Percentiles rank a stretch among this genome's conserved stretches.
Evolutionary conservation across 1,140 invertebrate species (phyloP).

Genomic region (Drosophila trapezifrons): DNA sequence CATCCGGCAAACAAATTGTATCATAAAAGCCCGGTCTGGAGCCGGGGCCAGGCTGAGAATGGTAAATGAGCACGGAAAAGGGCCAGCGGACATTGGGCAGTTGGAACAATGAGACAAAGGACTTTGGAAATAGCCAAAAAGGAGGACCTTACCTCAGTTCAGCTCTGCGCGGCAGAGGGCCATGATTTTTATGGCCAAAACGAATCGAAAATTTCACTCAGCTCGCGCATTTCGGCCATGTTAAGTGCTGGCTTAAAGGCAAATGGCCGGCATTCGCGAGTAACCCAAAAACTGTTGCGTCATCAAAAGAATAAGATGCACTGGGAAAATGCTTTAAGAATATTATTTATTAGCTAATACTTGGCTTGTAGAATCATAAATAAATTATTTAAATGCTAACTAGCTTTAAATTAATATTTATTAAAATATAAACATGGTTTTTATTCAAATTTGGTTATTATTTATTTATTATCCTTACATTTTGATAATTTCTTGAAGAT

Average conservation of each 20-base stretch:
- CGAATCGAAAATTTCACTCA: slow-evolving; percentile 78
- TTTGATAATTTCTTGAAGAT: background rate
- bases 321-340: background rate
- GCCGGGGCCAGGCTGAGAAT: slow-evolving; percentile 44
- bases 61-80: slow-evolving; percentile 63
- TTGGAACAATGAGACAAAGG: slow-evolving; percentile 64
- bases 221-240: slow-evolving; percentile 63
- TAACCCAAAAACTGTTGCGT: slow-evolving; percentile 49
- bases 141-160: slow-evolving; percentile 45
- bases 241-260: slow-evolving; percentile 57
- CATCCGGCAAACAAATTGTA: slow-evolving; percentile 72
- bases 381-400: background rate
- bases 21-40: slow-evolving; percentile 53
- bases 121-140: slow-evolving; percentile 51
- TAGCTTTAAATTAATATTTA: background rate
- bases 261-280: slow-evolving; percentile 34
- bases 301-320: slow-evolving; percentile 58
- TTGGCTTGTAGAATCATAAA: background rate
- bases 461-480: too few species aligned
- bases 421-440: background rate
- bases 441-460: background rate
- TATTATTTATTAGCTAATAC: too few species aligned
- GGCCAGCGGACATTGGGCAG: slow-evolving; percentile 28
- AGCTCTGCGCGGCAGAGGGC: slow-evolving; percentile 16
- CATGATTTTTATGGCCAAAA: slow-evolving; percentile 74